Evolutionary conservation across 2,113 vertebrate genomes (phyloP).

Genomic region (Hoplias malabaricus): DNA sequence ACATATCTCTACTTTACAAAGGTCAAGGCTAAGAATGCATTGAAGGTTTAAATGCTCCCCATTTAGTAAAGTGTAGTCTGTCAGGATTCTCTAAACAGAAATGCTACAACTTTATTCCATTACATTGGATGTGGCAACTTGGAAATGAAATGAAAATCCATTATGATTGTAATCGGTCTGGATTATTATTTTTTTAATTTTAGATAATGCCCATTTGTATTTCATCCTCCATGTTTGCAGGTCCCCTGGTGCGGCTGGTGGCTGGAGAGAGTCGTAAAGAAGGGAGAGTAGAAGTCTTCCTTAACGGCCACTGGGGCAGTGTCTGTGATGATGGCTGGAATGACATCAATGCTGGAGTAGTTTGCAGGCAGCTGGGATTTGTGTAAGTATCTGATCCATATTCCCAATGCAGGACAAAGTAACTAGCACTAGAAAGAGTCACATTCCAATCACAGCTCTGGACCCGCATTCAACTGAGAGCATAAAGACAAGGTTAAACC

Average conservation of each 20-base stretch:
- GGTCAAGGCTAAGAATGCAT: neutral
- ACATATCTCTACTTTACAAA: neutral
- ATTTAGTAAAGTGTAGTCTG: no score
- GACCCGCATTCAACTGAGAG: no score
- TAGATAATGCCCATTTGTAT: neutral
- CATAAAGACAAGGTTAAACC: no score
- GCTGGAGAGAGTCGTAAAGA: slow-evolving; percentile 72
- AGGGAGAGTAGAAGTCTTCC: slow-evolving; percentile 73
- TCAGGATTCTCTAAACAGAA: no score
- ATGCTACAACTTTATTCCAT: no score
- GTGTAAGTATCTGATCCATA: slow-evolving; percentile 51
- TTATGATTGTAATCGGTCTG: no score
- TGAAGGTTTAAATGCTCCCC: no score
- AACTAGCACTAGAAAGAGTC: neutral
- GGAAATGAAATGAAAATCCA: no score
- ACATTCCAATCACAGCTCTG: neutral
- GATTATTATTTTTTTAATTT: neutral
- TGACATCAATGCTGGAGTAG: slow-evolving; percentile 68
- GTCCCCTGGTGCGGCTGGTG: slow-evolving; percentile 67
- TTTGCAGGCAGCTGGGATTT: slow-evolving; percentile 75
- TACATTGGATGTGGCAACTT: no score
- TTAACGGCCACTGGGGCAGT: slow-evolving; percentile 69
- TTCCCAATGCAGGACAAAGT: neutral
- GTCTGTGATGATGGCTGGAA: slow-evolving; percentile 78
- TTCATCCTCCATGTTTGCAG: slow-evolving; percentile 46